These are phyloP conservation scores for Bombus superbus DNA, from an alignment of 1,140 invertebrate genomes.

Conservation along the genomic window DNA sequence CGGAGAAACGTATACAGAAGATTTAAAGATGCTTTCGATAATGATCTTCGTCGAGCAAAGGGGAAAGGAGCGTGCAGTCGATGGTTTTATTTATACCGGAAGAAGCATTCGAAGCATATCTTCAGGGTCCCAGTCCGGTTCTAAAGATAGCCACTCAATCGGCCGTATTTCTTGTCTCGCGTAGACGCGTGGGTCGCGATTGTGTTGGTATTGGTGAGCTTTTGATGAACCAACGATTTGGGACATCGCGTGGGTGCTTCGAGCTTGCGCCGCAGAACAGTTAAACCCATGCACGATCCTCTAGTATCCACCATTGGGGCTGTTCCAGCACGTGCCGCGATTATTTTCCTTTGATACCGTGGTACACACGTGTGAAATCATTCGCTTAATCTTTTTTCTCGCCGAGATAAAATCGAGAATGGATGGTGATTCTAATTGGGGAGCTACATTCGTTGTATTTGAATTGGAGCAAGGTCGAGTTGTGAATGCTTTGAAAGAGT, in stretches of 20 bases:
- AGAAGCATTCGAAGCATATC: slow-evolving; percentile 44
- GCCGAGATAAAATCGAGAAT: not conserved
- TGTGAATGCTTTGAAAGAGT: not conserved
- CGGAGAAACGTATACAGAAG: not conserved
- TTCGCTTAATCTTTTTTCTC: not conserved
- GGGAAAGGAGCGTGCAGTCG: not conserved
- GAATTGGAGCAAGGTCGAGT: not conserved
- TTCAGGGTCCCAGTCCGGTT: slow-evolving; percentile 40
- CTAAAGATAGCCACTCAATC: slow-evolving; percentile 53
- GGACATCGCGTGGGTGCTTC: slow-evolving; percentile 40
- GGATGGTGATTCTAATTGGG: not conserved
- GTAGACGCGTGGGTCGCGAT: slow-evolving; percentile 36
- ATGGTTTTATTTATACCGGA: slow-evolving; percentile 54
- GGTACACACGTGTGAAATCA: not conserved
- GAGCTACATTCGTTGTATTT: not conserved
- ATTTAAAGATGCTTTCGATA: not conserved
- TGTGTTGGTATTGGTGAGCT: slow-evolving; percentile 29
- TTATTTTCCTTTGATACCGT: not conserved
- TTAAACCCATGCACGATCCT: slow-evolving; percentile 3
- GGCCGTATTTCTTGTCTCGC: slow-evolving; percentile 50
- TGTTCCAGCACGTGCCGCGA: slow-evolving; percentile 33
- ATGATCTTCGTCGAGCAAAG: not conserved
- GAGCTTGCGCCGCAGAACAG: not conserved
- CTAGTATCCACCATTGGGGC: not conserved
- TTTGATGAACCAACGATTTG: slow-evolving; percentile 38